phyloP scores from a whole-genome alignment of 2,797 vertebrate species.

The Coluber constrictor region DNA sequence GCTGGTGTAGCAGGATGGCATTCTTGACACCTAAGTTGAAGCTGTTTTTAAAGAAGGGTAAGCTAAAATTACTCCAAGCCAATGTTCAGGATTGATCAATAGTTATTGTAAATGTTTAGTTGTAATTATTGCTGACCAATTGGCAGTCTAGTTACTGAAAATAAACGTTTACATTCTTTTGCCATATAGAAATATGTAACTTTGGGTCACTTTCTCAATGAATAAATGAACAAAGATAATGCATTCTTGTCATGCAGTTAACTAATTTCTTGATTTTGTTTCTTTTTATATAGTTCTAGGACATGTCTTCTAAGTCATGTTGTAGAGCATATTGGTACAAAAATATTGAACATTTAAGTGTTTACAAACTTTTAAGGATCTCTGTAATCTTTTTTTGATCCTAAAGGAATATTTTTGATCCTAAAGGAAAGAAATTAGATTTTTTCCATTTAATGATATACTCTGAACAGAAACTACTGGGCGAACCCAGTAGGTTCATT shows the following conservation, averaged over 20 bases:
- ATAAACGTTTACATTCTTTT: not conserved
- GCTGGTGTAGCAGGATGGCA: not conserved
- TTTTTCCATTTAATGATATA: not conserved
- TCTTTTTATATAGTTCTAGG: not conserved
- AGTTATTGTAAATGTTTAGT: not conserved
- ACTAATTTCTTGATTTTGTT: not conserved
- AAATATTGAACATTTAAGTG: not conserved
- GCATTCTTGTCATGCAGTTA: not conserved
- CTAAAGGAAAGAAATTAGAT: not conserved
- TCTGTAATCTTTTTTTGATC: not conserved
- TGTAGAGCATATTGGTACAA: not conserved
- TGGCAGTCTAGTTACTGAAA: not conserved
- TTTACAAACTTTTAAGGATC: not conserved
- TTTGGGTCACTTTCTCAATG: not conserved
- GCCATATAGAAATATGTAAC: not conserved
- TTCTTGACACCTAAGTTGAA: not conserved
- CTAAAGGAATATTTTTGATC: not conserved
- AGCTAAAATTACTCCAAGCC: not conserved
- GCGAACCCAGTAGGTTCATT: no score
- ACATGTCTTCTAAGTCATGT: not conserved
- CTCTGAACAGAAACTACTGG: not conserved
- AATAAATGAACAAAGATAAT: not conserved
- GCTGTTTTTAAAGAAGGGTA: not conserved
- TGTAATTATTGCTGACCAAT: not conserved
- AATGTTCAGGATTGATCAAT: not conserved